phyloP scores from a whole-genome alignment of 2,113 vertebrate species.

The Larimichthys polyactis region DNA sequence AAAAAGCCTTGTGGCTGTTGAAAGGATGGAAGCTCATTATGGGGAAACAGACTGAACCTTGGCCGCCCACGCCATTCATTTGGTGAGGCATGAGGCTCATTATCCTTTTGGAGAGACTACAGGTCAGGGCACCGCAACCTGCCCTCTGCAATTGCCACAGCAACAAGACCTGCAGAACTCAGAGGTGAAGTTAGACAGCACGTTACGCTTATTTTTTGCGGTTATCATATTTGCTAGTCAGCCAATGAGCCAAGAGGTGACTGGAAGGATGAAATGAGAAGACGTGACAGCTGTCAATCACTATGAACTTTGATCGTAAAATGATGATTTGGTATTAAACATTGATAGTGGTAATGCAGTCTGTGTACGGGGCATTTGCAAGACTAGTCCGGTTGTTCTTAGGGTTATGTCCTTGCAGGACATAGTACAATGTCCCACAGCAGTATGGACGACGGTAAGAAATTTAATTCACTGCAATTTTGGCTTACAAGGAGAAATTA shows the following conservation, averaged over 20 bases:
- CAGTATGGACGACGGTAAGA: background rate
- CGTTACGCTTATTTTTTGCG: conserved; percentile 40
- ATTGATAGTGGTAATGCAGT: conserved; percentile 71
- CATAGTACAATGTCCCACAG: conserved; percentile 46
- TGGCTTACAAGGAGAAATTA: background rate
- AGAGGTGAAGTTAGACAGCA: conserved; percentile 53
- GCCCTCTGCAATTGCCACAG: conserved; percentile 68
- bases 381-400: conserved; percentile 42
- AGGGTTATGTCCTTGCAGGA: conserved; percentile 37
- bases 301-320: conserved; percentile 26
- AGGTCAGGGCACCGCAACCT: conserved; percentile 76
- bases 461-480: background rate
- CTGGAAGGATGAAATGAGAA: conserved; percentile 47
- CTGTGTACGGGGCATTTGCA: conserved; percentile 45
- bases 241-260: conserved; percentile 23
- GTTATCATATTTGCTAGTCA: conserved; percentile 57
- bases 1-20: conserved; percentile 53
- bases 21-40: conserved; percentile 77
- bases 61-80: conserved; percentile 72
- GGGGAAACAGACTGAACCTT: conserved; percentile 68
- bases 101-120: conserved; percentile 78
- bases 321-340: too few species aligned
- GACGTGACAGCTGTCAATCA: conserved; percentile 61
- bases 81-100: conserved; percentile 79
- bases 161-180: conserved; percentile 65